Percentiles rank a stretch among this genome's conserved stretches.
Evolutionary conservation across 2,888 invertebrate genomes (phyloP).

Genomic region (Elaeidobius kamerunicus): DNA sequence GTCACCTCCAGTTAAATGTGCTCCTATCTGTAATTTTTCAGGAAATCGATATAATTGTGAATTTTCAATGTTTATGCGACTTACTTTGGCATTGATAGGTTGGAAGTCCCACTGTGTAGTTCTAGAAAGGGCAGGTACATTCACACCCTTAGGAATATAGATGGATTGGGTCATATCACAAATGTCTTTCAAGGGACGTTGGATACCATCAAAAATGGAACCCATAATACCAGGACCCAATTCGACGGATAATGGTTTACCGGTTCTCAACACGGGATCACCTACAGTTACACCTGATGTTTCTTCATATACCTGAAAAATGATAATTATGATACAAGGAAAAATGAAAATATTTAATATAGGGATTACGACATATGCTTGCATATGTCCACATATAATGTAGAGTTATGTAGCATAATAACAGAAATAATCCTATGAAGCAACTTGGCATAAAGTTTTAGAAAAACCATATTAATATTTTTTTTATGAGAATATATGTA

Average conservation of each 20-base stretch:
- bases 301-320: constrained; percentile 80
- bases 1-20: constrained; percentile 98
- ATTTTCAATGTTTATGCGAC: not conserved
- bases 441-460: too few species aligned
- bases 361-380: too few species aligned
- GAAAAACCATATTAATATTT: too few species aligned
- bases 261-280: constrained; percentile 97
- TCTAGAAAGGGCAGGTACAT: constrained; percentile 86
- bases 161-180: constrained; percentile 90
- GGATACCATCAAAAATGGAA: constrained; percentile 99
- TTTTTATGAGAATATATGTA: too few species aligned
- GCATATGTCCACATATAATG: too few species aligned
- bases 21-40: constrained; percentile 64
- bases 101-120: constrained; percentile 88
- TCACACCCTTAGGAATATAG: constrained; percentile 99
- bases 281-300: constrained; percentile 99
- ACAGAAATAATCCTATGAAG: too few species aligned
- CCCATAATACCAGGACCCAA: constrained; percentile 98
- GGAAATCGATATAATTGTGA: not conserved
- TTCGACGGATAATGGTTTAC: constrained; percentile 98
- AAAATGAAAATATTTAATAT: too few species aligned
- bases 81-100: constrained; percentile 75
- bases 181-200: constrained; percentile 97
- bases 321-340: too few species aligned
- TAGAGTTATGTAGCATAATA: too few species aligned